These are phyloP conservation scores for Entelurus aequoreus DNA, from an alignment of 2,113 vertebrate genomes.

Conservation along the genomic window DNA sequence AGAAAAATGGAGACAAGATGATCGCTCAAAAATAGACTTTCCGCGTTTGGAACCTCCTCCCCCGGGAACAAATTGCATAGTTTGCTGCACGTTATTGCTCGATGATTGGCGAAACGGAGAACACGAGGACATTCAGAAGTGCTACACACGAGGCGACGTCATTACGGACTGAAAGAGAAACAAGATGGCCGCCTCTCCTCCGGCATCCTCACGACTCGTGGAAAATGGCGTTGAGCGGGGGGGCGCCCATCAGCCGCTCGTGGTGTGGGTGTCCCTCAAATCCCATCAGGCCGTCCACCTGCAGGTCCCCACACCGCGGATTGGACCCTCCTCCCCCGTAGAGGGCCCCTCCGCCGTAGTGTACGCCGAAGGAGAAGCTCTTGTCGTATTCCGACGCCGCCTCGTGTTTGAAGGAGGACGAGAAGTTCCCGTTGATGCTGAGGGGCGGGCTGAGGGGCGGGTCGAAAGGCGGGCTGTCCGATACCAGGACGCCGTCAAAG, in stretches of 20 bases:
- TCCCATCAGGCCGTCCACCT: slow-evolving; percentile 85
- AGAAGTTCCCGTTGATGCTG: slow-evolving; percentile 97
- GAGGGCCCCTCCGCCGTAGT: slow-evolving; percentile 81
- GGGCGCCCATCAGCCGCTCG: slow-evolving; percentile 91
- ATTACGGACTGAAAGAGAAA: slow-evolving; percentile 4
- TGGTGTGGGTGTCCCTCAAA: slow-evolving; percentile 92
- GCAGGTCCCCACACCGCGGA: slow-evolving; percentile 78
- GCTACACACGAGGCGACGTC: slow-evolving; percentile 43
- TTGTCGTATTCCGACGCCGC: slow-evolving; percentile 83
- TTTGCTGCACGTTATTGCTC: slow-evolving; percentile 62
- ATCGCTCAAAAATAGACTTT: slow-evolving; percentile 9
- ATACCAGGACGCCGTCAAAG: slow-evolving; percentile 85
- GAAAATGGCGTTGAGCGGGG: slow-evolving; percentile 95
- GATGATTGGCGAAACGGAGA: slow-evolving; percentile 39
- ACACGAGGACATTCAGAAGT: slow-evolving; percentile 46
- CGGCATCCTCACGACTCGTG: slow-evolving; percentile 79
- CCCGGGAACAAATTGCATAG: slow-evolving; percentile 63
- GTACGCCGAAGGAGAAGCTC: slow-evolving; percentile 89
- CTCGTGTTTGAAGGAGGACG: slow-evolving; percentile 95
- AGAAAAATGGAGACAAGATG: not conserved
- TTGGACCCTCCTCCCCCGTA: slow-evolving; percentile 73
- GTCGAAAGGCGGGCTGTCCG: slow-evolving; percentile 88
- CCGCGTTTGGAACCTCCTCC: slow-evolving; percentile 52
- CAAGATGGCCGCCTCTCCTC: slow-evolving; percentile 12
- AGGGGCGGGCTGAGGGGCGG: slow-evolving; percentile 92